Evolutionary conservation across 1,140 invertebrate species (phyloP).

Genomic region (Leptoteleia sp.): DNA sequence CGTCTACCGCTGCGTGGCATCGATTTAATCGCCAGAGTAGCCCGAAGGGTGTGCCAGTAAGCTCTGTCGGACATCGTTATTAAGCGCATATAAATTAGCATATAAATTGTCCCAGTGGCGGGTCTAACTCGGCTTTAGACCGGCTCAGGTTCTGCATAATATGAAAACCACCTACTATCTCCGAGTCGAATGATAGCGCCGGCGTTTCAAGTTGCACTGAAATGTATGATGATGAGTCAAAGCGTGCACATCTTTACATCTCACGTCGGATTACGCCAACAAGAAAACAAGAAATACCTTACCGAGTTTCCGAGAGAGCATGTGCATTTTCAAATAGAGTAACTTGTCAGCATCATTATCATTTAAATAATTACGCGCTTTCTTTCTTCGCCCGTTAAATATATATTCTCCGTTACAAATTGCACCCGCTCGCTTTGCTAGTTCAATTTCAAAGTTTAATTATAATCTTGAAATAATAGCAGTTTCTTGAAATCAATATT

Average conservation of each 20-base stretch:
- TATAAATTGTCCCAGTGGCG: constrained; percentile 78
- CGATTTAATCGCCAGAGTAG: constrained; percentile 68
- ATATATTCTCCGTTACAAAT: too few relatives aligned
- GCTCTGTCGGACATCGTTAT: constrained; percentile 81
- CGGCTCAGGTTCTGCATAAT: constrained; percentile 75
- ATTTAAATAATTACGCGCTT: constrained; percentile 14
- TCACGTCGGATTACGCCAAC: constrained; percentile 42
- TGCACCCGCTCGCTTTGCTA: too few relatives aligned
- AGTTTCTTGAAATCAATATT: too few relatives aligned
- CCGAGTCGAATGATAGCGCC: constrained; percentile 70
- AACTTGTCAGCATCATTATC: constrained; percentile 17
- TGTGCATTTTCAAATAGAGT: constrained; percentile 16
- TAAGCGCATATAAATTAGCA: constrained; percentile 82
- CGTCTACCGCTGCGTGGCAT: constrained; percentile 62
- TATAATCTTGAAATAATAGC: too few relatives aligned
- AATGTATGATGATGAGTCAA: constrained; percentile 57
- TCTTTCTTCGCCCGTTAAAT: too few relatives aligned
- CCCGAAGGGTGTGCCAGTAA: constrained; percentile 79
- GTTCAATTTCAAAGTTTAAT: too few relatives aligned
- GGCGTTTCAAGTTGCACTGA: constrained; percentile 63
- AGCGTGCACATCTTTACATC: constrained; percentile 51
- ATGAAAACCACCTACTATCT: constrained; percentile 70
- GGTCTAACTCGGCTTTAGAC: constrained; percentile 62
- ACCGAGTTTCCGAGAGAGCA: constrained; percentile 15
- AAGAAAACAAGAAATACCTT: constrained; percentile 29